Percentiles rank a stretch among this genome's conserved stretches.
Evolutionary conservation across 2,797 vertebrate genomes (phyloP).

Genomic region (Natrix natrix): DNA sequence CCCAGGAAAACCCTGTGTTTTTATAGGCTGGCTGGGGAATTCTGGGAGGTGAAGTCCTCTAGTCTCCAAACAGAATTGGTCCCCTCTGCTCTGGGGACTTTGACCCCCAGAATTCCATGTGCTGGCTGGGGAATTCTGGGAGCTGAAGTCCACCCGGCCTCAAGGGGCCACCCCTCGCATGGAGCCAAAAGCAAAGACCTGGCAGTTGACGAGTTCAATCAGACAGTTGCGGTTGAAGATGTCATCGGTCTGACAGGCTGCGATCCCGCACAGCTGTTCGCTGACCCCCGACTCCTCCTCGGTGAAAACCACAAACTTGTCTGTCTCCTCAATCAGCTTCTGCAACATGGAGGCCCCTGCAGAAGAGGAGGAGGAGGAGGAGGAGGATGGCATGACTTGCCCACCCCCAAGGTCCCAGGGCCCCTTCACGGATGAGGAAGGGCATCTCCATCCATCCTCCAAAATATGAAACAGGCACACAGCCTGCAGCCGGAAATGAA

Average conservation of each 20-base stretch:
- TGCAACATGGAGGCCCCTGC: slow-evolving; percentile 96
- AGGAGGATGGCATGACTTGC: background rate
- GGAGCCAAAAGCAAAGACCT: slow-evolving; percentile 71
- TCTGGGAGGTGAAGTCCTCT: too few species aligned
- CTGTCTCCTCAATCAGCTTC: slow-evolving; percentile 96
- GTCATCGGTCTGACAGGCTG: slow-evolving; percentile 93
- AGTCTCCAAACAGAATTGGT: too few species aligned
- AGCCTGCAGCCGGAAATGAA: background rate
- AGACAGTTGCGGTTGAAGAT: slow-evolving; percentile 98
- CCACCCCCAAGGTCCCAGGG: background rate
- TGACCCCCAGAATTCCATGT: too few species aligned
- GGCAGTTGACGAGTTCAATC: slow-evolving; percentile 96
- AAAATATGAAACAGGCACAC: background rate
- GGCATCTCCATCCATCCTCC: background rate
- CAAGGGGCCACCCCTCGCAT: background rate
- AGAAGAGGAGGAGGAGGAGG: background rate
- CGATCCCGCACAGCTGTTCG: slow-evolving; percentile 93
- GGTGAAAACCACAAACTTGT: slow-evolving; percentile 97
- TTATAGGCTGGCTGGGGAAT: background rate
- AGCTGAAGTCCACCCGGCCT: background rate
- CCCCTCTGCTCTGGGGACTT: too few species aligned
- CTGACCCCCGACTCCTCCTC: slow-evolving; percentile 95
- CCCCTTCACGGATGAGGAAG: background rate
- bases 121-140: too few species aligned
- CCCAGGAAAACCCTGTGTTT: background rate